Evolutionary conservation across 2,888 invertebrate species (phyloP), one percentile per base, ranked within the genome.

Genomic region (Iphiclides podalirius): DNA sequence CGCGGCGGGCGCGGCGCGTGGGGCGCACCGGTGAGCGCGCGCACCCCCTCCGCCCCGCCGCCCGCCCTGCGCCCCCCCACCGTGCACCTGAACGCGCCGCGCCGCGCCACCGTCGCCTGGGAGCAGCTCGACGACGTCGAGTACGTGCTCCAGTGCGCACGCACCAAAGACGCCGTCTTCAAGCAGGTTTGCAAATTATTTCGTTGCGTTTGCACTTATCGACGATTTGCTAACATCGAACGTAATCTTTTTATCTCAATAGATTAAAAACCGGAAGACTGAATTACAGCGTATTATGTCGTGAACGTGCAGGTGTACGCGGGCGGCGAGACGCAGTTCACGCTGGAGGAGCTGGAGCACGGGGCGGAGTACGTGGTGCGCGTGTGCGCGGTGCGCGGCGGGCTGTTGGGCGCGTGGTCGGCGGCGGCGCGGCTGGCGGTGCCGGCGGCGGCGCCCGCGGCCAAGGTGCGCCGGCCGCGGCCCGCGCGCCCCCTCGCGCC

Each of bases 1-100:
- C 88, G 90, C 36, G 96, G 95, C 51, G 97, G 96, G 8, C 92
- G 93, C 61, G 97, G 97, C 12, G 92, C 92, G 26, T 96, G 93
- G 89, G 95, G 95, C 3, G 90, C 90, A 51, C 90, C 93, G 43
- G 91, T 92, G 72, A 82, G 90, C 50, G 96, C 94, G 76, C 87
- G 88, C 61, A 98, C 98, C 26, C 90, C 87, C 52, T 91, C 93
- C 58, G 94, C 97, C 23, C 94, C 96, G 49, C 98, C 97, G 20
- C 93, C 94, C 46, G 91, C 94, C 53, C 90, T 95, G 37, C 95
- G 94, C 90, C 89, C 93, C 17, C 95, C 95, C 31, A 87, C 91
- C 51, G 88, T 93, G 37, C 76, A 79, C 40, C 91, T 90, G 66
- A 75, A 92, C 43, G 57, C 70, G 51, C 79, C 84, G 58, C 67